Percentiles rank a stretch among this genome's conserved stretches.
Evolutionary conservation across 2,113 vertebrate genomes (phyloP).

Genomic region (Seriola rivoliana): DNA sequence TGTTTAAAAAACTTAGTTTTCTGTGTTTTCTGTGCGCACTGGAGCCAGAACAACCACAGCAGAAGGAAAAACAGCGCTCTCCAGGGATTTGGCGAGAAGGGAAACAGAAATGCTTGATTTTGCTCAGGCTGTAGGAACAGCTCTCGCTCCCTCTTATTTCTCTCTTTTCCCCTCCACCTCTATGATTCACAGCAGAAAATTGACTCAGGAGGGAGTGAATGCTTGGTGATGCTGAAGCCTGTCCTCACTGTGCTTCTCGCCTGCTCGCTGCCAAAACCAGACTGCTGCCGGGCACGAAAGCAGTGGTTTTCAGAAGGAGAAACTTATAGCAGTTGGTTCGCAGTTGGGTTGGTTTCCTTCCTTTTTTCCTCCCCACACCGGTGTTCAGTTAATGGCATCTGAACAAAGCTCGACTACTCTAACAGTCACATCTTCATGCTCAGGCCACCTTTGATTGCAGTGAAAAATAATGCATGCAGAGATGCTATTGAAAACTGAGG

Average conservation of each 20-base stretch:
- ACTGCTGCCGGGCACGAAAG: slow-evolving; percentile 27
- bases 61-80: slow-evolving; percentile 52
- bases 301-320: background rate
- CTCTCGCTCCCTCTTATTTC: slow-evolving; percentile 35
- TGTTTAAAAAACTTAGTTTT: slow-evolving; percentile 30
- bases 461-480: background rate
- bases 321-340: slow-evolving; percentile 25
- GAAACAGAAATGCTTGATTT: slow-evolving; percentile 71
- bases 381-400: slow-evolving; percentile 46
- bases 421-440: slow-evolving; percentile 21
- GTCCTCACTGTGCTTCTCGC: slow-evolving; percentile 22
- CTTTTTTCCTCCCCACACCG: background rate
- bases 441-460: slow-evolving; percentile 12
- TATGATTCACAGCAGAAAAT: slow-evolving; percentile 70
- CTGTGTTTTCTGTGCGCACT: slow-evolving; percentile 30
- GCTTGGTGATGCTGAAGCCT: slow-evolving; percentile 47
- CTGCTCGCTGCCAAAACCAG: slow-evolving; percentile 19
- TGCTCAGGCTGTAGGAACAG: slow-evolving; percentile 59
- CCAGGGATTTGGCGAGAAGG: slow-evolving; percentile 49
- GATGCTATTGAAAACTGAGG: background rate
- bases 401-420: slow-evolving; percentile 45
- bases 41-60: slow-evolving; percentile 49
- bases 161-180: slow-evolving; percentile 40
- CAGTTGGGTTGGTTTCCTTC: slow-evolving; percentile 14
- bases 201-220: slow-evolving; percentile 52